Evolutionary conservation across 2,888 invertebrate species (phyloP).

Genomic region (Achlya flavicornis): DNA sequence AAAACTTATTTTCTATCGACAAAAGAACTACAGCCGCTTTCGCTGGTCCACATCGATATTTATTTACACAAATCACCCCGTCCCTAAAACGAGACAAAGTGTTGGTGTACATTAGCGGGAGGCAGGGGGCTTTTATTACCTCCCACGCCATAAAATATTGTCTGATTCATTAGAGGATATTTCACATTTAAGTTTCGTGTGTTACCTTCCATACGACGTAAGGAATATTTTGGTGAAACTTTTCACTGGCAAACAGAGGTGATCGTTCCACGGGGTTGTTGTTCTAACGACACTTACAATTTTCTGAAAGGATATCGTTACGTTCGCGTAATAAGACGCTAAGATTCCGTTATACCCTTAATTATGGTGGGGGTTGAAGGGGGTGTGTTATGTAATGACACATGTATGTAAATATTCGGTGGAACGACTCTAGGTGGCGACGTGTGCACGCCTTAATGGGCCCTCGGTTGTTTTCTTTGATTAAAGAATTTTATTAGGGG

Average conservation of each 20-base stretch:
- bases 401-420: slow-evolving; percentile 83
- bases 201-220: slow-evolving; percentile 58
- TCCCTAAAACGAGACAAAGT: slow-evolving; percentile 77
- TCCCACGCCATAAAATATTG: slow-evolving; percentile 82
- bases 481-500: slow-evolving; percentile 84
- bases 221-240: slow-evolving; percentile 59
- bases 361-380: slow-evolving; percentile 70
- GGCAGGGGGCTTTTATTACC: slow-evolving; percentile 80
- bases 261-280: slow-evolving; percentile 69
- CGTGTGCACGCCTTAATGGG: slow-evolving; percentile 79
- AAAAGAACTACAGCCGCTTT: slow-evolving; percentile 28
- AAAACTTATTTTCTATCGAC: slow-evolving; percentile 27
- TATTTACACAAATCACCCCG: slow-evolving; percentile 73
- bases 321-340: slow-evolving; percentile 83
- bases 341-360: slow-evolving; percentile 84
- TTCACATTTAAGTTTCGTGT: slow-evolving; percentile 81
- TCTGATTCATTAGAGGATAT: slow-evolving; percentile 84
- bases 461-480: slow-evolving; percentile 82
- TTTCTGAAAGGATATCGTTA: slow-evolving; percentile 83
- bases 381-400: slow-evolving; percentile 74
- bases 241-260: slow-evolving; percentile 68
- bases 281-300: slow-evolving; percentile 78
- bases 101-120: slow-evolving; percentile 78
- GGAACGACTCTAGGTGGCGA: slow-evolving; percentile 81
- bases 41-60: slow-evolving; percentile 74